Percentiles rank a stretch among this genome's conserved stretches.
These are phyloP conservation scores for Leucoptera coffeella DNA, from an alignment of 2,888 invertebrate genomes.

Conservation along the genomic window DNA sequence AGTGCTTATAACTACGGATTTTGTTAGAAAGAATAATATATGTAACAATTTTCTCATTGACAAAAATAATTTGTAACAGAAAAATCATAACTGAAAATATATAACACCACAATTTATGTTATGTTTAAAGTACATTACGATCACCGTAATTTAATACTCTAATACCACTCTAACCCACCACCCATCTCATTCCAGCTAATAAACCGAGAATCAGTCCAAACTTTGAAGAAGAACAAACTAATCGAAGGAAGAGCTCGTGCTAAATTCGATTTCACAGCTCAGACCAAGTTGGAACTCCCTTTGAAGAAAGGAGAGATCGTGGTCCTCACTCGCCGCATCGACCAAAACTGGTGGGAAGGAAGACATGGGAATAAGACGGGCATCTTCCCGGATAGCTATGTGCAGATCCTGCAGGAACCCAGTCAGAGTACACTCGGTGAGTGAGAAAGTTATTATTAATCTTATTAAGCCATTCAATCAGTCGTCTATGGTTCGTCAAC, in stretches of 20 bases:
- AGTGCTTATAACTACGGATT: too few species aligned
- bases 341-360: slow-evolving; percentile 96
- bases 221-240: slow-evolving; percentile 22
- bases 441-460: slow-evolving; percentile 9
- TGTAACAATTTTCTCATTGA: too few species aligned
- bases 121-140: too few species aligned
- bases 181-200: slow-evolving; percentile 20
- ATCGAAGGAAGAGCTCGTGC: slow-evolving; percentile 87
- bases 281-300: slow-evolving; percentile 87
- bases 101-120: too few species aligned
- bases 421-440: slow-evolving; percentile 49
- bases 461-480: slow-evolving; percentile 40
- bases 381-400: slow-evolving; percentile 90
- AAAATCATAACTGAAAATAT: too few species aligned
- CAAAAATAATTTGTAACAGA: too few species aligned
- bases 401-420: slow-evolving; percentile 80
- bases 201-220: slow-evolving; percentile 28
- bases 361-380: slow-evolving; percentile 76
- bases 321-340: slow-evolving; percentile 80
- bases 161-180: too few species aligned
- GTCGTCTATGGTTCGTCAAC: too few species aligned
- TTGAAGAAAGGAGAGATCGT: slow-evolving; percentile 88
- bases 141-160: too few species aligned
- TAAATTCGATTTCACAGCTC: slow-evolving; percentile 91
- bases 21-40: too few species aligned